Percentiles rank a stretch among this genome's conserved stretches.
Conservation (phyloP, 1,140 invertebrate species). For the Protaetia brevitarsis region DNA sequence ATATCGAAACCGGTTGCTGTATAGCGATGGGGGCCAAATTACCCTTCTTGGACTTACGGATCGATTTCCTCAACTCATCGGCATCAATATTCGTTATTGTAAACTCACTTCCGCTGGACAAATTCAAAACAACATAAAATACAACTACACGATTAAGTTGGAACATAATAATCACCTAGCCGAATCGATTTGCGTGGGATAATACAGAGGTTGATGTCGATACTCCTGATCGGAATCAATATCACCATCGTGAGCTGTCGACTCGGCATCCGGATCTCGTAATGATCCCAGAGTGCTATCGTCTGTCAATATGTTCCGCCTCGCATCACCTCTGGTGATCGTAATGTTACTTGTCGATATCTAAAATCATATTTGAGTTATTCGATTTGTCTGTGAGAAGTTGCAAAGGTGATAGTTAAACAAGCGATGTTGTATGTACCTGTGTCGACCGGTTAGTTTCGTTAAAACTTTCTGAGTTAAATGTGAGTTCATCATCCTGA, state of each 20-base stretch:
- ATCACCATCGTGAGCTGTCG: constrained; percentile 82
- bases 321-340: constrained; percentile 32
- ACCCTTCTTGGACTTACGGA: constrained; percentile 57
- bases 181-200: constrained; percentile 52
- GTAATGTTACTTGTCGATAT: constrained; percentile 18
- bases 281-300: constrained; percentile 35
- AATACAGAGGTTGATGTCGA: constrained; percentile 52
- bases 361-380: neutral
- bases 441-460: constrained; percentile 21
- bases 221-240: constrained; percentile 71
- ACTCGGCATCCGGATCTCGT: constrained; percentile 61
- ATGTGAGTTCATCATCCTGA: constrained; percentile 4
- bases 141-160: constrained; percentile 17
- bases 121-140: constrained; percentile 25
- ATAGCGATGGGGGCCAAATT: constrained; percentile 44
- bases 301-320: constrained; percentile 35
- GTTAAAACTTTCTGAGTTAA: constrained; percentile 12
- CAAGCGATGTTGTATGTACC: neutral
- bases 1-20: constrained; percentile 56
- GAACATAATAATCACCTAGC: constrained; percentile 34
- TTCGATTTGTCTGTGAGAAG: too few relatives aligned
- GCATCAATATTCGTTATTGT: constrained; percentile 85
- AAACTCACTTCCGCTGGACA: constrained; percentile 63
- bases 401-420: neutral
- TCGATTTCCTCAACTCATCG: constrained; percentile 75